A percentile compares a stretch with the other conserved stretches of the same genome.
Evolutionary conservation across 2,888 invertebrate species (phyloP).

Genomic region (Monochamus alternatus): DNA sequence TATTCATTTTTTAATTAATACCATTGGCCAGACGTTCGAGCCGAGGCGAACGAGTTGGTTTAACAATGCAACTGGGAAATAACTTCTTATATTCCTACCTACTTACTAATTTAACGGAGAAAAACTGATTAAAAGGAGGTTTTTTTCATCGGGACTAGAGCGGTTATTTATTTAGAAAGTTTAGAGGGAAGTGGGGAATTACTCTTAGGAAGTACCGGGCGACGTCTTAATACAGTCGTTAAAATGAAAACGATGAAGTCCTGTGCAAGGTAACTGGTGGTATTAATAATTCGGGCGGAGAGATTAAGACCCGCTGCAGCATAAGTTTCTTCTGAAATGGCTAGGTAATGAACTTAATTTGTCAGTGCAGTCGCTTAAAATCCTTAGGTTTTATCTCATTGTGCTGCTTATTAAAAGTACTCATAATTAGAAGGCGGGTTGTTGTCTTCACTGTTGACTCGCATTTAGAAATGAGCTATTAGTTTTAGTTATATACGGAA

Average conservation of each 20-base stretch:
- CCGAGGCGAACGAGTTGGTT: conserved; percentile 17
- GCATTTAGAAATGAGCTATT: too few relatives aligned
- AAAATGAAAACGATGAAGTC: conserved; percentile 8
- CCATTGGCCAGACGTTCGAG: conserved; percentile 25
- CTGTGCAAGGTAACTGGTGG: conserved; percentile 4
- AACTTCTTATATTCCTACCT: conserved; percentile 26
- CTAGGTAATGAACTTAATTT: not conserved
- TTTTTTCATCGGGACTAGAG: conserved; percentile 11
- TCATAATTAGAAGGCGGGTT: too few relatives aligned
- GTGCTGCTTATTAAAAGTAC: too few relatives aligned
- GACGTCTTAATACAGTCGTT: conserved; percentile 1
- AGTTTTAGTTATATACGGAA: too few relatives aligned
- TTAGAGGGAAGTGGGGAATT: conserved; percentile 2
- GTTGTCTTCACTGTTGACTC: too few relatives aligned
- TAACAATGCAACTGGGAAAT: conserved; percentile 37
- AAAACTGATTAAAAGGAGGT: conserved; percentile 31
- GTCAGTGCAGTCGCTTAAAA: not conserved
- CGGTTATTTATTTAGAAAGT: conserved; percentile 34
- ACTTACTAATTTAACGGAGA: conserved; percentile 25
- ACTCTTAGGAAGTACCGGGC: conserved; percentile 1
- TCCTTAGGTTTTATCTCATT: too few relatives aligned
- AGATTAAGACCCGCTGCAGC: not conserved
- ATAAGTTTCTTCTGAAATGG: not conserved
- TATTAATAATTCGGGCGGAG: conserved; percentile 1
- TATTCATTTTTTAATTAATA: conserved; percentile 36